phyloP scores from a whole-genome alignment of 2,888 invertebrate genomes.

The Hemaris fuciformis region DNA sequence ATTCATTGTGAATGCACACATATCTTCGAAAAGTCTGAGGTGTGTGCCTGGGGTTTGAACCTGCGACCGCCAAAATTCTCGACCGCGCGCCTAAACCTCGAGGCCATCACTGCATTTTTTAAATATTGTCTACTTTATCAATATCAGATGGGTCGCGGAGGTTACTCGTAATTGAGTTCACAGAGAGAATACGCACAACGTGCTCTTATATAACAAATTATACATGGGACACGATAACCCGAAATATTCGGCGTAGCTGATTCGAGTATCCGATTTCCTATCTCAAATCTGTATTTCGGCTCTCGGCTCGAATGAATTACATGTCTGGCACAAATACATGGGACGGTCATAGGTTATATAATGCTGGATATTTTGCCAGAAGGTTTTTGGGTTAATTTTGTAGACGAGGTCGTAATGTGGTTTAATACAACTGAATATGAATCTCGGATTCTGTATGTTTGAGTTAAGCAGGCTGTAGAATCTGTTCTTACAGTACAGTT shows the following conservation, averaged over 20 bases:
- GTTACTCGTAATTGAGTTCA: neutral
- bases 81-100: too few species aligned
- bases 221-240: neutral
- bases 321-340: neutral
- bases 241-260: neutral
- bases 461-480: neutral
- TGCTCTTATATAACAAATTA: neutral
- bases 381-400: slow-evolving; percentile 1
- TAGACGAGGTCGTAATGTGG: too few species aligned
- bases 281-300: neutral
- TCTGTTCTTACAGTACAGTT: too few species aligned
- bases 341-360: neutral
- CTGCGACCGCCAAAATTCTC: too few species aligned
- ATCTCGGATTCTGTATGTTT: neutral
- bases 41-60: too few species aligned
- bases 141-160: neutral
- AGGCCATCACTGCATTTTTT: too few species aligned
- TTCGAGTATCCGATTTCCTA: neutral
- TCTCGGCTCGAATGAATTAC: neutral
- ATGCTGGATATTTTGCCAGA: neutral
- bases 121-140: neutral
- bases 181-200: neutral
- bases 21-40: too few species aligned
- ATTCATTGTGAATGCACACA: too few species aligned
- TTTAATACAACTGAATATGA: neutral